Conservation (phyloP, 2,797 vertebrate genomes). For the Orientallactaga sibirica region DNA sequence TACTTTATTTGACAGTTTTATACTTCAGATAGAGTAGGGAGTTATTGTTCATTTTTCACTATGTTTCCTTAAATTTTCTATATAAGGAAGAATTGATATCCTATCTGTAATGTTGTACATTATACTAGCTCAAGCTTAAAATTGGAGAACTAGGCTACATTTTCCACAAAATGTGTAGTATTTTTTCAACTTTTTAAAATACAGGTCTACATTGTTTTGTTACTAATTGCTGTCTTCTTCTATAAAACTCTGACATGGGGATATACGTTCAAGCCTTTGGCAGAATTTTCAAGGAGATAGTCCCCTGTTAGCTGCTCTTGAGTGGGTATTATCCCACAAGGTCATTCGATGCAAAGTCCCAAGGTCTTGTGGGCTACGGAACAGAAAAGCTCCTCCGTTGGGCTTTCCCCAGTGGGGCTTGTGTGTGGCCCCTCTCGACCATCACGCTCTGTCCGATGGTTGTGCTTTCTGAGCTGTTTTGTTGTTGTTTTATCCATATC, state of each 20-base stretch:
- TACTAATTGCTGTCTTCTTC: neutral
- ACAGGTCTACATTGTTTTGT: neutral
- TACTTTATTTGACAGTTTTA: slow-evolving; percentile 5
- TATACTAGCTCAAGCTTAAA: slow-evolving; percentile 38
- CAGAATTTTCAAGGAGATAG: slow-evolving; percentile 29
- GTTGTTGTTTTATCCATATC: neutral
- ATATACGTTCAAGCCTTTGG: neutral
- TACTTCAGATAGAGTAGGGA: neutral
- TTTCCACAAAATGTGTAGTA: neutral
- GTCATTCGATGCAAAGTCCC: neutral
- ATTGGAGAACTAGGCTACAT: neutral
- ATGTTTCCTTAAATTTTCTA: neutral
- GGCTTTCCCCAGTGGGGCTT: neutral
- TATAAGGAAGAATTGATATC: slow-evolving; percentile 26
- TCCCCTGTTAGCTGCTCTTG: neutral
- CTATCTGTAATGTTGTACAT: neutral
- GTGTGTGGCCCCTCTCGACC: neutral
- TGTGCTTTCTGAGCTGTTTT: neutral
- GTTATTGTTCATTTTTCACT: neutral
- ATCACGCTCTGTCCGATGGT: neutral
- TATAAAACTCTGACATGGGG: slow-evolving; percentile 3
- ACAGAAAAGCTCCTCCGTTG: no score
- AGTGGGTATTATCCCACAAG: neutral
- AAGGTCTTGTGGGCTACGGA: neutral
- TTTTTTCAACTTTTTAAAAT: neutral